A percentile compares a stretch with the other conserved stretches of the same genome.
Evolutionary conservation across 2,888 invertebrate genomes (phyloP).

Genomic region (Drosophila mimetica): DNA sequence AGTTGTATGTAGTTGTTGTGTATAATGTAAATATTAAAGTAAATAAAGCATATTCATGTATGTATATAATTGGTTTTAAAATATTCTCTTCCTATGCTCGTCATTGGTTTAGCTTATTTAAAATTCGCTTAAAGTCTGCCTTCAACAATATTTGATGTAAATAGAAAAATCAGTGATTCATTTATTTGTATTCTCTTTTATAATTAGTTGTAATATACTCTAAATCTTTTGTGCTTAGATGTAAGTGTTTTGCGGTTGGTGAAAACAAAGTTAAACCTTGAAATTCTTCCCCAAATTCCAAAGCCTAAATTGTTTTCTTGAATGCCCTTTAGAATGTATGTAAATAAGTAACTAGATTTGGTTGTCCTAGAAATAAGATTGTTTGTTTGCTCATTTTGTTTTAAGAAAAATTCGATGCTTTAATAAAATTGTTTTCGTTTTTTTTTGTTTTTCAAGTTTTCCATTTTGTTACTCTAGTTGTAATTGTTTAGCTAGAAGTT

Average conservation of each 20-base stretch:
- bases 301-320: conserved; percentile 80
- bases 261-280: conserved; percentile 81
- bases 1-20: conserved; percentile 47
- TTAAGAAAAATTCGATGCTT: conserved; percentile 79
- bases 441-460: conserved; percentile 40
- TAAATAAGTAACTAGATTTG: conserved; percentile 40
- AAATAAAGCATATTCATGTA: conserved; percentile 79
- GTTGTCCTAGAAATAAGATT: conserved; percentile 69
- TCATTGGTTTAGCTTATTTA: conserved; percentile 57
- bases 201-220: conserved; percentile 25
- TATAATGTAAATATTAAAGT: conserved; percentile 75
- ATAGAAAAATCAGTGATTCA: conserved; percentile 73
- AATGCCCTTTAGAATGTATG: conserved; percentile 22
- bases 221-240: conserved; percentile 50
- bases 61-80: conserved; percentile 67
- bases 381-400: conserved; percentile 65
- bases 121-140: conserved; percentile 76
- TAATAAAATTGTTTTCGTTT: conserved; percentile 60
- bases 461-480: conserved; percentile 46
- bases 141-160: conserved; percentile 72
- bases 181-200: conserved; percentile 41
- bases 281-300: conserved; percentile 85
- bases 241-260: conserved; percentile 41
- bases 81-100: conserved; percentile 46
- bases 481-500: conserved; percentile 61